These are phyloP conservation scores for Plestiodon gilberti DNA, from an alignment of 2,113 vertebrate species.

Conservation along the genomic window DNA sequence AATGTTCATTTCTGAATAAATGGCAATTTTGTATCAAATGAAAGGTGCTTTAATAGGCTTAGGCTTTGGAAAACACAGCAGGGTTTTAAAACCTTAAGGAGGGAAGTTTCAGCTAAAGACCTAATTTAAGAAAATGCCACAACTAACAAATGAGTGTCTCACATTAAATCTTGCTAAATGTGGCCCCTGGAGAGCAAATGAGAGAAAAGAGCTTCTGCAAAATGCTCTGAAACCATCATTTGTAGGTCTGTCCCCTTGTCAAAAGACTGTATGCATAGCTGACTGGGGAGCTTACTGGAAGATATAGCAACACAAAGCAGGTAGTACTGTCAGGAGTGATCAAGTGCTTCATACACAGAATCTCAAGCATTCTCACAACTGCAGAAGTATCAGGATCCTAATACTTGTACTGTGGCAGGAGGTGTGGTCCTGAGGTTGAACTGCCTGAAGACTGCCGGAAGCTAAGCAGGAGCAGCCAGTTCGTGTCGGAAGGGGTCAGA, in stretches of 20 bases:
- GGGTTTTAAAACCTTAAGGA: conserved; percentile 1
- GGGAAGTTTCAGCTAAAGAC: background rate
- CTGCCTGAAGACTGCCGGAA: too few species aligned
- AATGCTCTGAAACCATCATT: background rate
- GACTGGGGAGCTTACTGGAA: background rate
- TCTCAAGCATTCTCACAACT: background rate
- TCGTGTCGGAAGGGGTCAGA: too few species aligned
- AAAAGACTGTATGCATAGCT: background rate
- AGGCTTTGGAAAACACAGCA: background rate
- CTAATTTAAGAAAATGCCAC: conserved; percentile 38
- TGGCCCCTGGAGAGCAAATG: conserved; percentile 5
- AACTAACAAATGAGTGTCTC: conserved; percentile 8
- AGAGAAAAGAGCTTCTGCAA: background rate
- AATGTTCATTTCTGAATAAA: conserved; percentile 11
- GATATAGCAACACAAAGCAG: background rate
- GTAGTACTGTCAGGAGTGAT: background rate
- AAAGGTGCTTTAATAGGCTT: background rate
- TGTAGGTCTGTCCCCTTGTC: background rate
- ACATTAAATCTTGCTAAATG: background rate
- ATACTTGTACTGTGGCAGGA: too few species aligned
- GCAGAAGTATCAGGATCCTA: too few species aligned
- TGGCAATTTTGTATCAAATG: conserved; percentile 21
- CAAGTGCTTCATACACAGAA: background rate
- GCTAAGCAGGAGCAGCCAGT: too few species aligned
- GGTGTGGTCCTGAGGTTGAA: too few species aligned